Evolutionary conservation across 2,888 invertebrate species (phyloP), one percentile per base, ranked within the genome.

Genomic region (Drosophila colorata): DNA sequence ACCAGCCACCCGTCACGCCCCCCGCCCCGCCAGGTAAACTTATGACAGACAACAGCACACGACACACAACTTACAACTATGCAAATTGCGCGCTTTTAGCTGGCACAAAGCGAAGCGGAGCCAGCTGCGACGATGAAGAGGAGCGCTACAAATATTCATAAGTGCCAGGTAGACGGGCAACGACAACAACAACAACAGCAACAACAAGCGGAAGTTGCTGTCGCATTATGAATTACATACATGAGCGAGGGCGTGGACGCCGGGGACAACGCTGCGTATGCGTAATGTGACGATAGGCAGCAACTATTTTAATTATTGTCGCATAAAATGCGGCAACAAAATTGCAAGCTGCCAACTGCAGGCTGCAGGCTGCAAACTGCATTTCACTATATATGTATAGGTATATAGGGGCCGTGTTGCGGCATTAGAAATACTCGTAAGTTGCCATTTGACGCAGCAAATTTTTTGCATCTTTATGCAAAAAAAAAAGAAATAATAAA

Each of bases 61-160:
- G 64, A 68, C 81, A 64, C 52, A 52, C 59, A 74, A 81, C 74
- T 74, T 71, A 77, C 86, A 87, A 66, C 79, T 87, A 82, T 87
- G 82, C 73, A 87, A 82, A 87, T 87, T 82, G 88, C 80, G 77
- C 64, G 84, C 83, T 80, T 86, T 80, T 76, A 83, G 86, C 69
- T 69, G 66, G 71, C 69, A 80, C 77, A 78, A 80, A 80, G 61
- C 68, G 49, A 64, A 78, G 59, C 68, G 52, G 61, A 69, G 49
- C 74, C 66, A 56, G 51, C 37, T 57, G 49, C 48, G 57, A 16
- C 23, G 59, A 33, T 59, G 52, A 18, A 48, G 47, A 59, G 59
- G 28, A 46, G 44, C 38, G 31, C 40, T 52, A 47, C 75, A 78
- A 74, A 78, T 74, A 81, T 81, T 87, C 81, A 81, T 84, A 81